phyloP scores from a whole-genome alignment of 2,797 vertebrate genomes.

The Zonotrichia albicollis region DNA sequence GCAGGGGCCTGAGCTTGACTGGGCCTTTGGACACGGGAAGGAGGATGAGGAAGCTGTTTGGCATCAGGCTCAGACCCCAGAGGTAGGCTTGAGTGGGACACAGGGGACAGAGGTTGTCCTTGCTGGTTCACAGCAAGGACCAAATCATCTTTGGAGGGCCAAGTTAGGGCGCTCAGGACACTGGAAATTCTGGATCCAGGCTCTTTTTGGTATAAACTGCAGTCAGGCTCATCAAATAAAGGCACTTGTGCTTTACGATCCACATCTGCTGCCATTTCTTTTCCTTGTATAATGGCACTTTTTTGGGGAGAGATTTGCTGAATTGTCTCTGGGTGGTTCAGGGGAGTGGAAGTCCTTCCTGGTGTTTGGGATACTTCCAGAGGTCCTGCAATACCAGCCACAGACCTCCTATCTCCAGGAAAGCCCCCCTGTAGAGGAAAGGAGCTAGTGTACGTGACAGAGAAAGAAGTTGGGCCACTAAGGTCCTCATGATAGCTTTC shows the following conservation, averaged over 20 bases:
- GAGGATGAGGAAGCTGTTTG: not conserved
- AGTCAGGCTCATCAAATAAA: slow-evolving; percentile 4
- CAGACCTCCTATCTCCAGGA: not conserved
- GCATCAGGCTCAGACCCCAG: slow-evolving; percentile 1
- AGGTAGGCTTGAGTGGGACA: slow-evolving; percentile 5
- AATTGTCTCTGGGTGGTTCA: slow-evolving; percentile 30
- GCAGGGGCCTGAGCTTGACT: not conserved
- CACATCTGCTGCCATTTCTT: not conserved
- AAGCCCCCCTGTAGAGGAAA: not conserved
- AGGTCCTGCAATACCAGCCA: not conserved
- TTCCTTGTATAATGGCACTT: slow-evolving; percentile 7
- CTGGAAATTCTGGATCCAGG: slow-evolving; percentile 22
- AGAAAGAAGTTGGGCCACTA: not conserved
- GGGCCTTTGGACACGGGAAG: not conserved
- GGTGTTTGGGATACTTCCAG: not conserved
- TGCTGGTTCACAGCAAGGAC: not conserved
- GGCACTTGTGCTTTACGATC: not conserved
- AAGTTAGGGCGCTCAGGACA: not conserved
- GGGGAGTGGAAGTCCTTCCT: slow-evolving; percentile 28
- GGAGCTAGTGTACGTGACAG: not conserved
- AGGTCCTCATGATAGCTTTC: not conserved
- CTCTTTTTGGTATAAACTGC: not conserved
- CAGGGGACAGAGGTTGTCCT: slow-evolving; percentile 1
- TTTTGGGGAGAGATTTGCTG: not conserved
- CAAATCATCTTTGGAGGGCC: not conserved